Conservation (phyloP, 2,797 vertebrate species). For the Pteronotus mesoamericanus region DNA sequence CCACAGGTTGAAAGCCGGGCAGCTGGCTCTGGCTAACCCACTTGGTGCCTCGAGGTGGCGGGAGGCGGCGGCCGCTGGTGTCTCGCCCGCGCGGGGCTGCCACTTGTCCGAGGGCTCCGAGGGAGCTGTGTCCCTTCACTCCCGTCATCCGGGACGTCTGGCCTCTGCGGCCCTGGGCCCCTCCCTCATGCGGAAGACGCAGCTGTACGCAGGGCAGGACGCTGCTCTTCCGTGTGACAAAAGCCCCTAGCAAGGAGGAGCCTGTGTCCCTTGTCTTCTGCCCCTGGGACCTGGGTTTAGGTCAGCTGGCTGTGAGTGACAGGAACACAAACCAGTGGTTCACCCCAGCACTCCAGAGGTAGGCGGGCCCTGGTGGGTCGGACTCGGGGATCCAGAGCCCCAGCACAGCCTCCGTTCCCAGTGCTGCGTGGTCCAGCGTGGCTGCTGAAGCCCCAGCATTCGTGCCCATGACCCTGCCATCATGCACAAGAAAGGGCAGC, state of each 20-base stretch:
- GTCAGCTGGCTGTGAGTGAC: background rate
- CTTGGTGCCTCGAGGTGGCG: background rate
- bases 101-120: accelerated
- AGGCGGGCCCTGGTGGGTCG: background rate
- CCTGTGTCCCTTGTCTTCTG: background rate
- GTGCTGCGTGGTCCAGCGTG: accelerated
- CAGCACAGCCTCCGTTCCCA: background rate
- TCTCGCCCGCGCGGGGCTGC: background rate
- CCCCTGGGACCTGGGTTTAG: background rate
- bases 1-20: accelerated
- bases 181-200: background rate
- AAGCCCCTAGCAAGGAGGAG: background rate
- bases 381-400: no score
- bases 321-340: background rate
- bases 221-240: background rate
- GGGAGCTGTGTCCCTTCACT: background rate
- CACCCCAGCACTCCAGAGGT: no score
- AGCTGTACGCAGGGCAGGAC: background rate
- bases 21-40: background rate
- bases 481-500: background rate
- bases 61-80: no score
- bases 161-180: background rate
- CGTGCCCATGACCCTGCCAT: background rate
- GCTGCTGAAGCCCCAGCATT: background rate
- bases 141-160: accelerated